Base-by-base conservation (phyloP, 2,797 vertebrate species). In the Neosalanx taihuensis region DNA sequence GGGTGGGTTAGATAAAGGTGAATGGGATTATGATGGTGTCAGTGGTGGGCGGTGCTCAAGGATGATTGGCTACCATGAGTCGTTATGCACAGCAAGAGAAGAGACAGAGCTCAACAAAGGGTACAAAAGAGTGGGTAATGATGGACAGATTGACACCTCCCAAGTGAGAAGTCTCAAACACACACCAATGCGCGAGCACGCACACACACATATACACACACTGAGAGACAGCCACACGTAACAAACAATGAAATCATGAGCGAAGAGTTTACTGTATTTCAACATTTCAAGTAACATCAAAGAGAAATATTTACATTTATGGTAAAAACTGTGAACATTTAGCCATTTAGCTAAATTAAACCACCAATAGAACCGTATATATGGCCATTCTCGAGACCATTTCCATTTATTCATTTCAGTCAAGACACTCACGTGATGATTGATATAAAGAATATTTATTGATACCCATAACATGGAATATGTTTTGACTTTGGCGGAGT, bases 71-170 rank as follows among this genome's bases (percentile, higher is more conserved):
- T 9, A 2, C 12, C 15, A 33, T 76, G 70, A 68, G 68, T 33
- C 31, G 67, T 65, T 53, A 41, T 60, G 33, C 29, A 41, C 59
- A 78, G 65, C 66, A 61, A 49, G 69, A 53, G 35, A 6, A 23
- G 68, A 70, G 56, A 77, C 76, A 77, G 61, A 73, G 53, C 23
- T 58, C 30, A 41, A 49, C 15, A 30, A 29, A 70, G 70, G 70
- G 61, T 77, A 71, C 69, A 78, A 80, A 81, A 56, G 23, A 73
- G 41, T 70, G 75, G 62, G 73, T 67, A 33, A 56, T 62, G 67
- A 62, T 60, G 26, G 58, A 20, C 73, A 35, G 18, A 69, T 70
- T 62, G 71, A 66, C 63, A 72, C 72, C 62, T 73, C 73, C 30
- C 6, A 64, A 51, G 10, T 59, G 67, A 72, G 71, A 59, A 18